These are phyloP conservation scores for Drosophila bifasciata DNA, from an alignment of 1,140 invertebrate genomes.

Conservation along the genomic window DNA sequence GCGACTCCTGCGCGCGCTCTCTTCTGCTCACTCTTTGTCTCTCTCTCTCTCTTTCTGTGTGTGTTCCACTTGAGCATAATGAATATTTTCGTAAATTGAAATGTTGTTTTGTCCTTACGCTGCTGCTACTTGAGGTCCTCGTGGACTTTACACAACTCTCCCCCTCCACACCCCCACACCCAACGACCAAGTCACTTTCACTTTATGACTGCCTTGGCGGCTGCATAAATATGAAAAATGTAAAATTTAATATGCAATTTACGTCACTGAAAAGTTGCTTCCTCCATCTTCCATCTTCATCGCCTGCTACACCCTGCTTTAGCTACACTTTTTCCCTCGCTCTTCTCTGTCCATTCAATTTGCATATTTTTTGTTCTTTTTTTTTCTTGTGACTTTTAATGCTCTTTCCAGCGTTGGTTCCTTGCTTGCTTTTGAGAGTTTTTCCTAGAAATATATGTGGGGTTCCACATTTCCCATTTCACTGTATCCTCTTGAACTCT, in stretches of 20 bases:
- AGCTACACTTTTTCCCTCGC: too few species aligned
- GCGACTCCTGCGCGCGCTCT: too few species aligned
- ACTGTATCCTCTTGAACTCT: too few species aligned
- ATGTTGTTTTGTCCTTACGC: slow-evolving; percentile 63
- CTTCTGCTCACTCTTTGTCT: too few species aligned
- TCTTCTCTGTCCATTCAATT: slow-evolving; percentile 62
- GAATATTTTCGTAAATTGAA: slow-evolving; percentile 80
- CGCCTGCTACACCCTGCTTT: slow-evolving; percentile 4
- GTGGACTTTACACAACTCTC: background rate
- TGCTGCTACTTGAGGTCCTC: background rate
- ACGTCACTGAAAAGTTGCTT: slow-evolving; percentile 62
- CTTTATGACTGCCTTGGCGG: slow-evolving; percentile 66
- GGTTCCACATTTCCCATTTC: too few species aligned
- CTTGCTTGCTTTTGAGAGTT: too few species aligned
- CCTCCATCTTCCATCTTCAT: background rate
- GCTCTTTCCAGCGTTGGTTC: too few species aligned
- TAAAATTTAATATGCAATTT: slow-evolving; percentile 82
- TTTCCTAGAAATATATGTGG: too few species aligned
- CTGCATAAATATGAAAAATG: slow-evolving; percentile 81
- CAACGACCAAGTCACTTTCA: slow-evolving; percentile 67
- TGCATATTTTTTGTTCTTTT: slow-evolving; percentile 63
- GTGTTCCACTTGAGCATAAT: slow-evolving; percentile 74
- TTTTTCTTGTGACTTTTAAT: background rate
- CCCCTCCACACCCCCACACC: background rate
- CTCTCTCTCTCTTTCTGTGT: slow-evolving; percentile 25